Conservation (phyloP, 23 tunicate species). For the Halocynthia aurantium region DNA sequence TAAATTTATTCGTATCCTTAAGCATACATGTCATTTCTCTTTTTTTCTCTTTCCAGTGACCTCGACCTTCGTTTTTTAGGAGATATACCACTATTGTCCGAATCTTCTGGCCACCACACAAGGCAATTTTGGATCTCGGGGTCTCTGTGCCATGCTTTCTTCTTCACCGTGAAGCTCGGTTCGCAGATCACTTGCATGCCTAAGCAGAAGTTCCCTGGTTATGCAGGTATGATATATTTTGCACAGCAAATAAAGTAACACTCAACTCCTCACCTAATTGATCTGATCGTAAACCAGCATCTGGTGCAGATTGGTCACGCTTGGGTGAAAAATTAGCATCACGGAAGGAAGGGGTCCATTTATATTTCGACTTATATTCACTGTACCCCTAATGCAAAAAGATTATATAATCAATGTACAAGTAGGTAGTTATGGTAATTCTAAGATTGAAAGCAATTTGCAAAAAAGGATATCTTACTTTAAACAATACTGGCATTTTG, state of each 20-base stretch:
- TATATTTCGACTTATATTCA: constrained; percentile 62
- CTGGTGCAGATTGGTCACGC: constrained; percentile 42
- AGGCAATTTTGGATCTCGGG: constrained; percentile 58
- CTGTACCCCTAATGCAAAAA: constrained; percentile 4
- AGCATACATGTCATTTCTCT: too few species aligned
- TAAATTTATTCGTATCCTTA: too few species aligned
- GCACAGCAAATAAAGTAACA: too few species aligned
- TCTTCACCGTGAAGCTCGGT: constrained; percentile 64
- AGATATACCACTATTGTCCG: too few species aligned
- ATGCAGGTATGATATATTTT: too few species aligned
- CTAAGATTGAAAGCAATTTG: too few species aligned
- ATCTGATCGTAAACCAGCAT: constrained; percentile 90
- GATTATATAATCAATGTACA: too few species aligned
- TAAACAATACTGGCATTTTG: constrained; percentile 20
- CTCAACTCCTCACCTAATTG: constrained; percentile 15
- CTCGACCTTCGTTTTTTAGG: too few species aligned
- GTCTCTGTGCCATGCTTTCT: constrained; percentile 52
- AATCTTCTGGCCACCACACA: constrained; percentile 57
- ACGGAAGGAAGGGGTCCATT: constrained; percentile 74
- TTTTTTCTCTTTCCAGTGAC: too few species aligned
- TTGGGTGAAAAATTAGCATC: constrained; percentile 58
- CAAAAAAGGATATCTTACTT: not conserved
- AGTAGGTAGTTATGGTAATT: too few species aligned
- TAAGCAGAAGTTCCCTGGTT: too few species aligned
- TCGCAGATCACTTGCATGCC: constrained; percentile 3